Conservation (phyloP, 2,797 vertebrate species). For the Aselliscus stoliczkanus region DNA sequence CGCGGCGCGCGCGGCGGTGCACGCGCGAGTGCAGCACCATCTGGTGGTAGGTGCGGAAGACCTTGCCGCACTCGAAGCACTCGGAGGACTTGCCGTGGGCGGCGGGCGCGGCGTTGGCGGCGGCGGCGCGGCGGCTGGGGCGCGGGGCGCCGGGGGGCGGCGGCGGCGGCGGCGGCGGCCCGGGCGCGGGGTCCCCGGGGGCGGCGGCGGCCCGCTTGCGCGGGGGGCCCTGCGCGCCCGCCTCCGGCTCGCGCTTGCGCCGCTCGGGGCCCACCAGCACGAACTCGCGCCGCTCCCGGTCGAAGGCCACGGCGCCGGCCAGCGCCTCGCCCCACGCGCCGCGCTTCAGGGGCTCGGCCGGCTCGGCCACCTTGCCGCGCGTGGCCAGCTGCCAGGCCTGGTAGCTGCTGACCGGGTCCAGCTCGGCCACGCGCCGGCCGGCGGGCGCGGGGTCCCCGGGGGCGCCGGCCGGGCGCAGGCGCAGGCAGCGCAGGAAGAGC, state of each 20-base stretch:
- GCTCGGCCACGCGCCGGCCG: conserved; percentile 90
- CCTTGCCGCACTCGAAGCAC: conserved; percentile 95
- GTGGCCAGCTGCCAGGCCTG: conserved; percentile 97
- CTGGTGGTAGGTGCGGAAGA: conserved; percentile 95
- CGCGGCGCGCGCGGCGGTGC: conserved; percentile 86
- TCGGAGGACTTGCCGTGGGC: conserved; percentile 87
- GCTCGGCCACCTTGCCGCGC: conserved; percentile 91
- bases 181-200: conserved; percentile 83
- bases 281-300: conserved; percentile 91
- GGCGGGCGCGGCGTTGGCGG: too few species aligned
- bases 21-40: conserved; percentile 94
- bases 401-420: conserved; percentile 96
- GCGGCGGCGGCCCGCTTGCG: conserved; percentile 79
- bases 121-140: conserved; percentile 83
- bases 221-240: conserved; percentile 70
- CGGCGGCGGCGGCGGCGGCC: conserved; percentile 89
- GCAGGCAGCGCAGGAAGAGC: conserved; percentile 88
- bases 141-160: too few species aligned
- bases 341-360: conserved; percentile 88
- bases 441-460: conserved; percentile 68
- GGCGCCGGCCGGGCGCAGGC: conserved; percentile 81
- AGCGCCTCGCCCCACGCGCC: conserved; percentile 88
- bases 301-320: conserved; percentile 86
- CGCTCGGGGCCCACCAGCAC: conserved; percentile 89
- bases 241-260: conserved; percentile 84